Conservation (phyloP, 2,888 invertebrate species). For the Latrodectus elegans region DNA sequence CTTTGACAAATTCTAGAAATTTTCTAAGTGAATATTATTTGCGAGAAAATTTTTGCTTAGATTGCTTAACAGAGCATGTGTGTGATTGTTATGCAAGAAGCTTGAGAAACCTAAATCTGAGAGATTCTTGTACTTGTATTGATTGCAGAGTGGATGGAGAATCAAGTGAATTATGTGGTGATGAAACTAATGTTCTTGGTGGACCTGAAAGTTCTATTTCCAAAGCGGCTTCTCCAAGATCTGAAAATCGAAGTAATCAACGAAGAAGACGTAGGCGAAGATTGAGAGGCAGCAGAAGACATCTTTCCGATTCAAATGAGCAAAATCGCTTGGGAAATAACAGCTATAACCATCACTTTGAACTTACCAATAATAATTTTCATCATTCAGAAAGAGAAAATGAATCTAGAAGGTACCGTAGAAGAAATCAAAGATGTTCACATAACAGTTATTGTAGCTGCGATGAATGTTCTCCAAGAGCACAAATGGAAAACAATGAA, state of each 20-base stretch:
- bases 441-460: not conserved
- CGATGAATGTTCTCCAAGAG: not conserved
- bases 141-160: not conserved
- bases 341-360: not conserved
- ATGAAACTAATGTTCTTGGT: not conserved
- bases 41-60: slow-evolving; percentile 42
- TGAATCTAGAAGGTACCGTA: not conserved
- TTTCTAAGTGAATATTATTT: slow-evolving; percentile 42
- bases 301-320: not conserved
- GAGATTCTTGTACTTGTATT: not conserved
- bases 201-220: slow-evolving; percentile 14
- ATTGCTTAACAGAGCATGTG: slow-evolving; percentile 16
- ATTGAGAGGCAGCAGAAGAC: not conserved
- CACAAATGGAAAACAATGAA: not conserved
- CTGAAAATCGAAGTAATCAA: not conserved
- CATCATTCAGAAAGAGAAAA: not conserved
- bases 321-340: not conserved
- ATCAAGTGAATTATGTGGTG: not conserved
- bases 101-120: slow-evolving; percentile 11
- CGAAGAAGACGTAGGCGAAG: slow-evolving; percentile 37
- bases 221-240: not conserved
- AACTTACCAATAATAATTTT: slow-evolving; percentile 3
- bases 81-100: slow-evolving; percentile 15
- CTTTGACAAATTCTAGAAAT: slow-evolving; percentile 16
- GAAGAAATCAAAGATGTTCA: not conserved